These are phyloP conservation scores for Caenorhabditis sp. DNA, from an alignment of 2,888 invertebrate species.

Conservation along the genomic window DNA sequence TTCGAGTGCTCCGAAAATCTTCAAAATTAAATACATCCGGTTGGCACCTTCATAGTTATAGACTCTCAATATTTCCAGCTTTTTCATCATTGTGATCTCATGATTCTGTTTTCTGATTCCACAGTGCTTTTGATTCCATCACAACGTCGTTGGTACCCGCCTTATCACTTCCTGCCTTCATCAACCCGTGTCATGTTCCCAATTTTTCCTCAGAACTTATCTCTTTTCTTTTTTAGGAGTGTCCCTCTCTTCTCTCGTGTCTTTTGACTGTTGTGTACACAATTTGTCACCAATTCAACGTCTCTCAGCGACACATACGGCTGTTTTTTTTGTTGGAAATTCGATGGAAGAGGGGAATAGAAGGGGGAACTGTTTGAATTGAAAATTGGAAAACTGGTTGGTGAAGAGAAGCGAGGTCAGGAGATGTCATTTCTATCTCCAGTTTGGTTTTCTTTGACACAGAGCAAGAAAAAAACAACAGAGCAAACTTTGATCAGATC, in stretches of 20 bases:
- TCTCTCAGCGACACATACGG: not conserved
- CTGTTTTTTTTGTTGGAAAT: not conserved
- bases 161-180: not conserved
- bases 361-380: not conserved
- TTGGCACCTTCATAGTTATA: too few relatives aligned
- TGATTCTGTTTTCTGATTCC: too few relatives aligned
- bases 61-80: too few relatives aligned
- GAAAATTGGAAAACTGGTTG: not conserved
- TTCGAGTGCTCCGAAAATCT: too few relatives aligned
- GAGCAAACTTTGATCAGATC: not conserved
- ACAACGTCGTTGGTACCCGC: too few relatives aligned
- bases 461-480: not conserved
- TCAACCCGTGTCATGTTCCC: not conserved
- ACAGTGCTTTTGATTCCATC: too few relatives aligned
- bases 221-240: not conserved
- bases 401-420: not conserved
- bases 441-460: too few relatives aligned
- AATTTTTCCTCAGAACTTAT: constrained; percentile 10
- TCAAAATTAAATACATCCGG: too few relatives aligned
- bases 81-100: too few relatives aligned
- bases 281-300: constrained; percentile 11
- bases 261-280: constrained; percentile 7
- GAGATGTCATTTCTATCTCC: too few relatives aligned
- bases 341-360: not conserved
- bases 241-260: too few relatives aligned